Base-by-base conservation (phyloP, 2,888 invertebrate species). In the Eugnorisma glareosa region DNA sequence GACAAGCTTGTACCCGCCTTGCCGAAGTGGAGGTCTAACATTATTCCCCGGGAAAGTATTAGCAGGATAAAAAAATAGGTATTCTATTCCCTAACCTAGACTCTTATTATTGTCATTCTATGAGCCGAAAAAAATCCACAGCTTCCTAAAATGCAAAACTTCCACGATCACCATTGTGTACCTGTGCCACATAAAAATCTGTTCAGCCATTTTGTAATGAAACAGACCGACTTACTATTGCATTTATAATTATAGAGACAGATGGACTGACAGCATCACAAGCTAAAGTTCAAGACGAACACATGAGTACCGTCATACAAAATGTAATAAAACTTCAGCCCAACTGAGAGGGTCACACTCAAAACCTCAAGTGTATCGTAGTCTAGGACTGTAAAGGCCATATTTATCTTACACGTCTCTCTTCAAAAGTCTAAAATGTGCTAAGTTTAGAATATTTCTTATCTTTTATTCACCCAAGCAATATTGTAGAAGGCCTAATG, bases 401-500 rank as follows among this genome's bases (percentile, higher is more conserved):
- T 37, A 79, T 79, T 37, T 54, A 74, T 69, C 48, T 64, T 57
- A 21, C 21, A 28, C 18, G 35, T 67, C 45, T 67, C 28, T 11
- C 43, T 71, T 57, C 18, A 31, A 67, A 63, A 74, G 35, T 75
- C 21, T 31, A 37, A 64, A 79, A 40, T 28, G n/a, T 75, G 35
- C n/a, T 10, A 67, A 70, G 8, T 70, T 61, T 24, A 61, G 45
- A 54, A 71, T 24, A 45, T 75, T 45, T 35, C 24, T n/a, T 57
- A 54, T 66, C 51, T 71, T 66, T 61, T 77, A 61, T 69, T 77
- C 59, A 73, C 21, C 21, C 37, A n/a, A 57, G 66, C 21, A 72
- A 75, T 75, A 67, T 72, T 69, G 31, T 64, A 61, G 40, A 57
- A 45, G 28, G 21, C 51, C 35, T 77, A 73, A 84, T 77, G 43